Evolutionary conservation across 2,888 invertebrate species (phyloP).

Genomic region (Eremobia ochroleuca): DNA sequence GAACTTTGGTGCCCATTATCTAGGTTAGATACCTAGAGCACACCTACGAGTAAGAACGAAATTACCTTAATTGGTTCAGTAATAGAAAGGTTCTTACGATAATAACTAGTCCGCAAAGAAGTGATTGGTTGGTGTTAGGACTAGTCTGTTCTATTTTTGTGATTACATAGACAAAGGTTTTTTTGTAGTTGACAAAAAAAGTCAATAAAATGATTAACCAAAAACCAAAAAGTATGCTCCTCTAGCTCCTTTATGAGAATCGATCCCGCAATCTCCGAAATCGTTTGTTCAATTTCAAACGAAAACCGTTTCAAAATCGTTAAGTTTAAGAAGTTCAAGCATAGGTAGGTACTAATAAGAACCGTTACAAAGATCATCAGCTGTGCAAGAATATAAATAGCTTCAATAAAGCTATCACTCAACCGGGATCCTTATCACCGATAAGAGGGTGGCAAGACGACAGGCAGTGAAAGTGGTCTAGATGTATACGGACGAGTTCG

Average conservation of each 20-base stretch:
- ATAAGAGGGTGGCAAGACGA: conserved; percentile 47
- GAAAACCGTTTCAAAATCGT: not conserved
- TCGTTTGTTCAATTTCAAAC: not conserved
- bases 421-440: conserved; percentile 45
- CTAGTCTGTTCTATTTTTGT: not conserved
- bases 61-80: conserved; percentile 22
- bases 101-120: not conserved
- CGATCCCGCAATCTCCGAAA: not conserved
- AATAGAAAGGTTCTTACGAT: not conserved
- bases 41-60: conserved; percentile 20
- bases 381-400: not conserved
- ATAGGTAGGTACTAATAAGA: not conserved
- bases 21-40: conserved; percentile 42
- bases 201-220: not conserved
- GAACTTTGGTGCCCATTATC: conserved; percentile 65
- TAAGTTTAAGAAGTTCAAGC: not conserved
- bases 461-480: conserved; percentile 67
- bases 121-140: not conserved
- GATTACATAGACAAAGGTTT: not conserved
- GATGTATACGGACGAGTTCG: conserved; percentile 59
- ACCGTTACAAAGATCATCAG: not conserved
- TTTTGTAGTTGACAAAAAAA: not conserved
- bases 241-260: not conserved
- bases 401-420: conserved; percentile 22
- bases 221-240: not conserved